Base-by-base conservation (phyloP, 2,888 invertebrate genomes). In the Drosophila nr. medialis region DNA sequence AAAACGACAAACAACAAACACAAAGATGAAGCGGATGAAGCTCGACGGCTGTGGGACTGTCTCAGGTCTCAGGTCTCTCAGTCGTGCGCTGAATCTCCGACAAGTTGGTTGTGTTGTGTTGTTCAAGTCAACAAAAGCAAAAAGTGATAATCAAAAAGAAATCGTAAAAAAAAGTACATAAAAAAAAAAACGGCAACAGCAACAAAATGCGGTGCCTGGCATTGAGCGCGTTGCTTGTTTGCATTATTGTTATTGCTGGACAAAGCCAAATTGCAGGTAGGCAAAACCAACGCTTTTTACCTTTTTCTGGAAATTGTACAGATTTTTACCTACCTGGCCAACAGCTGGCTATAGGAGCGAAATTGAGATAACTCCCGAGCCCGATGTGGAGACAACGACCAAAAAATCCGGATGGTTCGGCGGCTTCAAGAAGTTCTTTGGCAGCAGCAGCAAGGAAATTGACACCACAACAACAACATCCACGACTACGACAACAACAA, bases 381-480 rank as follows among this genome's bases (percentile, higher is more conserved):
- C 92, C 5, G 87, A 89, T 56, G 75, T 86, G 29, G 84, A 91
- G 62, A 77, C 84, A 1, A 86, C 89, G 0, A 91, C 91, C 10
- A 91, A 91, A 36, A 91, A 91, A 55, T 81, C 88, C 2, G 82
- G 91, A 56, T 92, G 92, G 83, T 92, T 92, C 56, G 83, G 91
- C 29, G 91, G 92, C 38, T 81, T 92, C 36, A 92, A 91, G 55
- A 92, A 90, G 64, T 84, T 89, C 62, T 93, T 92, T 66, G 77
- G 86, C 53, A 70, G 89, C 45, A 80, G 75, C 40, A 49, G 2
- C 50, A 74, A 81, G 4, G 82, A 89, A 0, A 71, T 80, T 6
- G 83, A 80, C 0, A 83, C 89, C 0, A 71, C 82, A 7, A 83
- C 82, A 1, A 69, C 72, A 0, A 30, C 69, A 2, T 53, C 74